Evolutionary conservation across 2,113 vertebrate genomes (phyloP), one percentile per base, ranked within the genome.

Genomic region (Melanotaenia duboulayi): DNA sequence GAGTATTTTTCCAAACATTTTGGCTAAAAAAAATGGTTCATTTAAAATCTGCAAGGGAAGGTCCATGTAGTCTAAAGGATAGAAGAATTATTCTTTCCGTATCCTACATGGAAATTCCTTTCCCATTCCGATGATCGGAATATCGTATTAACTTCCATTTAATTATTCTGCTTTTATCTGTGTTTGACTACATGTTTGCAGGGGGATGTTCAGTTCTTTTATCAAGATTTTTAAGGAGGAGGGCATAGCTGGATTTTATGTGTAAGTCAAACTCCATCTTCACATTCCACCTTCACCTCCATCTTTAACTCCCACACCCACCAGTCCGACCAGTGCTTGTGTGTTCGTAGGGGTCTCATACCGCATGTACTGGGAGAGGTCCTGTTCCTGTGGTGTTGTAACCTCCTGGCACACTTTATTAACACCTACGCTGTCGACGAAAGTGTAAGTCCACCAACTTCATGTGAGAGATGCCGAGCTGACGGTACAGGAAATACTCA

Each of bases 301-400:
- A n/a, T 20, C 1, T 63, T 8, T 63, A 28, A 11, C 25, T 20
- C 48, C 2, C 39, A 14, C 2, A n/a, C 19, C 4, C 35, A 17
- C 4, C 16, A 1, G 39, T 39, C 59, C 76, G 55, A 81, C 23
- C 42, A 1, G 52, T 58, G 54, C 32, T 54, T 74, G 62, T 79
- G 76, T 78, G 0, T 84, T 86, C 92, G 74, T 92, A 97, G 96
- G 0, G 96, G 96, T 66, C 90, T 97, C 62, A 61, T 97, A 32
- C 96, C 96, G 48, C 95, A 96, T 49, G 71, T 97, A 79, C 88
- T 97, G 87, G 96, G 96, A 58, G 96, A 97, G 42, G 92, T 97
- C 85, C 92, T 97, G 83, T 96, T 96, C 93, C 93, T 97, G 77
- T 97, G 96, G 96, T 95, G 95, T 80, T 97, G 95, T 88, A 97